Conservation (phyloP, 2,888 invertebrate genomes). For the Cheilosia variabilis region DNA sequence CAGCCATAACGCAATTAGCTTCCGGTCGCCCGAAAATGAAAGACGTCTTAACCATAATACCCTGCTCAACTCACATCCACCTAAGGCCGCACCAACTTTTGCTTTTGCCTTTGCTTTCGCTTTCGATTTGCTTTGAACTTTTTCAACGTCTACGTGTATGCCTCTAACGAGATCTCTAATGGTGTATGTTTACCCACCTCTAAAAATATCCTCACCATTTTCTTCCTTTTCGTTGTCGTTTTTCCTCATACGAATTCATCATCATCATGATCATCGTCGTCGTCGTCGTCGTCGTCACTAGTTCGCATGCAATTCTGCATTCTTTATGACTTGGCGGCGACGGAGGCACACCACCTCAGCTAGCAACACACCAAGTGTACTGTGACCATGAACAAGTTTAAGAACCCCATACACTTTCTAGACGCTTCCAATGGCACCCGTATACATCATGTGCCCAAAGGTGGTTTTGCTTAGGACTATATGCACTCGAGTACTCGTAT, state of each 20-base stretch:
- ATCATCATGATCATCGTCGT: constrained; percentile 26
- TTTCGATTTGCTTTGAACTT: constrained; percentile 71
- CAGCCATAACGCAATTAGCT: constrained; percentile 55
- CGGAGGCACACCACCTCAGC: constrained; percentile 13
- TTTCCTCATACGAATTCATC: constrained; percentile 60
- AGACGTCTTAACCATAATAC: constrained; percentile 30
- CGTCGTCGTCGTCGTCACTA: constrained; percentile 30
- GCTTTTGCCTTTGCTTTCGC: constrained; percentile 38
- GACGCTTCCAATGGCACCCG: constrained; percentile 65
- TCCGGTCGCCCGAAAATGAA: constrained; percentile 65
- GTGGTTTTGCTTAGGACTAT: constrained; percentile 65
- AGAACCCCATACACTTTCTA: constrained; percentile 66
- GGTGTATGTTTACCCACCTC: constrained; percentile 52
- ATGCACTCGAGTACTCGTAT: constrained; percentile 1
- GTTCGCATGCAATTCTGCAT: constrained; percentile 57
- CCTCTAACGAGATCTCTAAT: constrained; percentile 70
- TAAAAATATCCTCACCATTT: constrained; percentile 53
- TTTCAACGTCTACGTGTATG: constrained; percentile 31
- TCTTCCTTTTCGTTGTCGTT: neutral
- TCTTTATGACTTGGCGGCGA: constrained; percentile 39
- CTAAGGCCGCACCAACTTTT: constrained; percentile 19
- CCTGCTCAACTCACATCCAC: neutral
- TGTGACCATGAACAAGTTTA: constrained; percentile 74
- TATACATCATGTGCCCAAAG: constrained; percentile 27
- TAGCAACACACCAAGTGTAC: constrained; percentile 55